These are phyloP conservation scores for Crocallis elinguaria DNA, from an alignment of 2,888 invertebrate species.

Conservation along the genomic window DNA sequence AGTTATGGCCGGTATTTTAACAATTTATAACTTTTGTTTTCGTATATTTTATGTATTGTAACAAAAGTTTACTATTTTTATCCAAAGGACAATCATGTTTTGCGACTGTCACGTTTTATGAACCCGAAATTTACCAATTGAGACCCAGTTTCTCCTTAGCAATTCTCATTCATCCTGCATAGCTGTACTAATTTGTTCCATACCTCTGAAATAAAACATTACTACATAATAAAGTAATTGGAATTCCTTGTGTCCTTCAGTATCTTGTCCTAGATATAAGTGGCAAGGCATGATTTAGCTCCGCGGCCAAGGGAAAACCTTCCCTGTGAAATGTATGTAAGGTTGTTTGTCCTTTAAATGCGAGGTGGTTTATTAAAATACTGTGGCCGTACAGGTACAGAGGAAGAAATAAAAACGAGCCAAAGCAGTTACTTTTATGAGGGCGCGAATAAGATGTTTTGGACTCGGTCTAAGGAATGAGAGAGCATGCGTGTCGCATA, in stretches of 20 bases:
- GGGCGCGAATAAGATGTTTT: conserved; percentile 85
- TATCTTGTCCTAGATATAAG: conserved; percentile 80
- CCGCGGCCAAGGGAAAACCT: conserved; percentile 39
- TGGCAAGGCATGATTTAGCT: conserved; percentile 74
- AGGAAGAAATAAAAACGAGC: conserved; percentile 83
- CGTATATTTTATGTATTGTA: no score
- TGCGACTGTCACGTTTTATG: not conserved
- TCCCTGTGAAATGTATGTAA: conserved; percentile 42
- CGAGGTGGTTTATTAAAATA: conserved; percentile 80
- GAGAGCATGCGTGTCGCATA: conserved; percentile 52
- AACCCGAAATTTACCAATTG: not conserved
- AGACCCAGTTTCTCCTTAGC: not conserved
- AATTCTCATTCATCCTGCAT: conserved; percentile 40
- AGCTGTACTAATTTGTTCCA: conserved; percentile 47
- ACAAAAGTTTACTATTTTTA: not conserved
- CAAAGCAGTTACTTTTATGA: conserved; percentile 85
- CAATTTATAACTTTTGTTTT: not conserved
- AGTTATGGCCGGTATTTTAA: not conserved
- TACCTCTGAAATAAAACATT: conserved; percentile 53
- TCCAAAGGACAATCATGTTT: no score
- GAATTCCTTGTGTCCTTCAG: conserved; percentile 81
- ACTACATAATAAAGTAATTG: conserved; percentile 82
- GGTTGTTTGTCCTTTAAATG: conserved; percentile 47
- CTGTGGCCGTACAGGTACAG: conserved; percentile 83
- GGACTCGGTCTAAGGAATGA: conserved; percentile 82